Evolutionary conservation across 2,113 vertebrate species (phyloP), one percentile per base, ranked within the genome.

Genomic region (Microtus pennsylvanicus): DNA sequence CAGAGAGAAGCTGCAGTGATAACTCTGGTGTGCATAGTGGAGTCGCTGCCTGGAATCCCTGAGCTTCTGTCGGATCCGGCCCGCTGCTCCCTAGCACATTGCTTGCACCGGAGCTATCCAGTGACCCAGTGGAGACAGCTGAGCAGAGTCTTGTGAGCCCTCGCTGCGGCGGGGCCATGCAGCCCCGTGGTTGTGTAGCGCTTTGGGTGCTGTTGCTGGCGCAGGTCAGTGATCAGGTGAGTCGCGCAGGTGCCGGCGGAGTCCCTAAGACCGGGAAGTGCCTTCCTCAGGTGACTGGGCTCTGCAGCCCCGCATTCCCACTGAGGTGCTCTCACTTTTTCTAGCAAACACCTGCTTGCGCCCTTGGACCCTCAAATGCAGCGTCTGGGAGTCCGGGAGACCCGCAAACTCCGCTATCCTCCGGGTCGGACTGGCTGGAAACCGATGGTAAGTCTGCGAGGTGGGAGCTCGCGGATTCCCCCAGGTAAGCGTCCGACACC

Each of bases 291-390:
- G 70, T 74, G 16, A 33, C 58, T 8, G 33, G n/a, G 19, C 52
- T 10, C 21, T 6, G 55, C 72, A 2, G 45, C 1, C 10, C 21
- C 0, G 9, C 42, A 0, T 14, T 28, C 94, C 96, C 74, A 90
- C 91, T 17, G 5, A 65, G 16, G 16, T 38, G 70, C 94, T 35
- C 42, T 83, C 24, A 47, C 91, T 95, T 95, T 58, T 96, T 61
- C 76, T 95, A 33, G 96, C 92, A 90, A 88, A 87, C 97, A 97
- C 97, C 96, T 95, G 97, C 69, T 83, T 87, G 94, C 93, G 87
- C 94, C 72, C 16, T 16, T 94, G 92, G 72, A 93, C 11, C 96
- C 82, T 65, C 90, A 58, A 78, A 42, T 5, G 72, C 88, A n/a
- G 87, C 69, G 30, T 26, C 94, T 0, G 47, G 61, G 86, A 89